Percentiles rank a stretch among this genome's conserved stretches.
These are phyloP conservation scores for Ephialtes manifestator DNA, from an alignment of 2,888 invertebrate species.

Conservation along the genomic window DNA sequence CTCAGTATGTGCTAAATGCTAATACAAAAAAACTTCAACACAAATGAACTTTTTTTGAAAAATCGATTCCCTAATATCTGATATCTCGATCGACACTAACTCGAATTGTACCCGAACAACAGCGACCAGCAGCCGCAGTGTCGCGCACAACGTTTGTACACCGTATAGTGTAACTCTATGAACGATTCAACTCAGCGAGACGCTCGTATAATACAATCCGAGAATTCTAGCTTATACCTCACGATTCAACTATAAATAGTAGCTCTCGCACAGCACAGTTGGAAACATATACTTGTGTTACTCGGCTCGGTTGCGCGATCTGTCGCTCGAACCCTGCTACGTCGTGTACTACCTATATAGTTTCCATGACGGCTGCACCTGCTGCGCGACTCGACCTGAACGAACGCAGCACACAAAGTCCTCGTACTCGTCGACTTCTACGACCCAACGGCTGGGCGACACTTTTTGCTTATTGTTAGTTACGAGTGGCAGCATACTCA, in stretches of 20 bases:
- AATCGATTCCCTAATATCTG: not conserved
- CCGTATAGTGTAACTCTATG: slow-evolving; percentile 18
- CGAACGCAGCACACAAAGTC: slow-evolving; percentile 62
- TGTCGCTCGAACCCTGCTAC: slow-evolving; percentile 60
- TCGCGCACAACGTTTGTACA: not conserved
- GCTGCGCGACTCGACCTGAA: slow-evolving; percentile 74
- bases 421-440: slow-evolving; percentile 52
- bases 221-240: slow-evolving; percentile 69
- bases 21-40: too few relatives aligned
- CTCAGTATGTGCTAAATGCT: too few relatives aligned
- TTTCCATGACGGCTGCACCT: slow-evolving; percentile 72
- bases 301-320: slow-evolving; percentile 28
- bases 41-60: not conserved
- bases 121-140: not conserved
- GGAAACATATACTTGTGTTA: slow-evolving; percentile 64
- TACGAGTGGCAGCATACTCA: slow-evolving; percentile 54
- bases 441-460: slow-evolving; percentile 36
- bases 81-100: not conserved
- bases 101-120: not conserved
- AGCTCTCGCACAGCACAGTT: slow-evolving; percentile 58
- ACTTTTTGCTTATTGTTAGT: slow-evolving; percentile 68
- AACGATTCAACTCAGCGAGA: slow-evolving; percentile 59
- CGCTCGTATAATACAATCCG: slow-evolving; percentile 64
- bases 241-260: slow-evolving; percentile 77
- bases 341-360: slow-evolving; percentile 61